Evolutionary conservation across 2,797 vertebrate genomes (phyloP).

Genomic region (Gambelia wislizenii): DNA sequence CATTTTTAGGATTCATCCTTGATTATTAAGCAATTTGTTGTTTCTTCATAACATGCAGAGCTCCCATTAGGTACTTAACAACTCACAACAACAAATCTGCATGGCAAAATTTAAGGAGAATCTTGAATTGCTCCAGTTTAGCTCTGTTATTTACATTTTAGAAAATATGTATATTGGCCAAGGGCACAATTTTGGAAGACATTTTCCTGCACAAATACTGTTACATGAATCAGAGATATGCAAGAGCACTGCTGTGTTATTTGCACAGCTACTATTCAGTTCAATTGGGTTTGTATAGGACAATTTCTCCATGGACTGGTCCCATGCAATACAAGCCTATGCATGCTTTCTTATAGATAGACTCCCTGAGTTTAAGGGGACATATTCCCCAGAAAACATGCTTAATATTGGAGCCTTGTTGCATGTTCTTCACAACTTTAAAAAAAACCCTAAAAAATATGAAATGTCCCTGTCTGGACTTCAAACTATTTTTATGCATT

Average conservation of each 20-base stretch:
- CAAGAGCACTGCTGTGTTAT: not conserved
- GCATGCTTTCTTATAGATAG: not conserved
- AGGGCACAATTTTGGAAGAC: not conserved
- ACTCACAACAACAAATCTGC: constrained; percentile 17
- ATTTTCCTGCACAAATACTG: not conserved
- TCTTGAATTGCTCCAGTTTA: constrained; percentile 40
- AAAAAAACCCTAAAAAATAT: constrained; percentile 57
- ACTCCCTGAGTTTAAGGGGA: not conserved
- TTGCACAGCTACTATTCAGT: not conserved
- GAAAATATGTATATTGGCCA: constrained; percentile 29
- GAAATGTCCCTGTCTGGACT: constrained; percentile 4
- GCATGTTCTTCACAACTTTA: constrained; percentile 36
- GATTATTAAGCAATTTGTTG: constrained; percentile 12
- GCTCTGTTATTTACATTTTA: constrained; percentile 33
- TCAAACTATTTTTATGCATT: constrained; percentile 35
- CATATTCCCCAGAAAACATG: not conserved
- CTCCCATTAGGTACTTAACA: constrained; percentile 20
- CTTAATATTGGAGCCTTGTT: constrained; percentile 1
- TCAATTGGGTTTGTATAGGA: not conserved
- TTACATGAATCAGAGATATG: not conserved
- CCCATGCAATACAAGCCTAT: not conserved
- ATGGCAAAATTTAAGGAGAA: not conserved
- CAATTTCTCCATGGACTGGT: not conserved
- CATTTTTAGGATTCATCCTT: not conserved
- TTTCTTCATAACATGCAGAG: not conserved